Base-by-base conservation (phyloP, 2,797 vertebrate genomes). In the Gephyroberyx darwinii region DNA sequence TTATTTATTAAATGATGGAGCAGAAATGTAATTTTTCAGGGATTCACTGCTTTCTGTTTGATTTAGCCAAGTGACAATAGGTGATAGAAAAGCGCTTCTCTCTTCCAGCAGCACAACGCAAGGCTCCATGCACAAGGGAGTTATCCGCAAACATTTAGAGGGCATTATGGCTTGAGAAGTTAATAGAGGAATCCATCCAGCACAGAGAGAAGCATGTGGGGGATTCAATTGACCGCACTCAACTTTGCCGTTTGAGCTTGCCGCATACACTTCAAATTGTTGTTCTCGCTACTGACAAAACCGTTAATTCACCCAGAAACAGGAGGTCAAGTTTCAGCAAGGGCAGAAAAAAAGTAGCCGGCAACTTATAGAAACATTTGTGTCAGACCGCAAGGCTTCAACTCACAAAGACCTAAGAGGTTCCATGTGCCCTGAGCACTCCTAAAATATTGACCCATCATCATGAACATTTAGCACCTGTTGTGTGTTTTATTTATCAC, bases 241-340 rank as follows among this genome's bases (percentile, higher is more conserved):
- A 86, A 89, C 85, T 87, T 77, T 76, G 88, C 84, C 82, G 88
- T 86, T 77, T 81, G 71, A 86, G 80, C 81, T 83, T 19, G 77
- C 81, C 74, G 87, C 84, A 78, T 78, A 74, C 84, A 86, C 89
- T 89, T 88, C 83, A 86, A 58, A 84, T 87, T 85, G 84, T 89
- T 90, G 85, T 80, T 88, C 84, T 85, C 70, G 84, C 88, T 84
- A 69, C 88, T 91, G 89, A 90, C 91, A 88, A 89, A 90, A 87
- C 85, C 76, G 87, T 90, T 82, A 89, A 88, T 90, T 92, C 91
- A 90, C 84, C 89, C 89, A 90, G 87, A 89, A 92, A 91, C 84
- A 2, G 74, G 76, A 85, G 91, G 89, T 90, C 87, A 92, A 84
- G 82, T 89, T 88, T 89, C 86, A 88, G 80, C 78, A 82, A 78